Conservation (phyloP, 2,888 invertebrate species). For the Axea sp. region DNA sequence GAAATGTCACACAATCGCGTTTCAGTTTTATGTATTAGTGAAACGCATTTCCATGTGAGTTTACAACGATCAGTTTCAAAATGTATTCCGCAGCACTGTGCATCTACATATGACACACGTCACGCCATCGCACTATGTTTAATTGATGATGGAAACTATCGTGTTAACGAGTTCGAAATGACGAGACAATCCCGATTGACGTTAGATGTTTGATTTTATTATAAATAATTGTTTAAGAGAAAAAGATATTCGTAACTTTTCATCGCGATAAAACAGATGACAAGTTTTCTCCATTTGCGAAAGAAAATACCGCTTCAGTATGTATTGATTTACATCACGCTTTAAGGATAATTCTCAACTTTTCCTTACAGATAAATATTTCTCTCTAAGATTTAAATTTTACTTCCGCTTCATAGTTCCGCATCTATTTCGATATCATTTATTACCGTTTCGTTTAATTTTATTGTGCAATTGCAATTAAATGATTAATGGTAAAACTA, state of each 20-base stretch:
- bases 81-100: constrained; percentile 34
- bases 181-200: constrained; percentile 46
- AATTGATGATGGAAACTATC: constrained; percentile 40
- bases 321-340: too few species aligned
- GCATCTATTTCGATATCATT: too few species aligned
- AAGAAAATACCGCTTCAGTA: too few species aligned
- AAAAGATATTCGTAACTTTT: constrained; percentile 7
- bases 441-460: too few species aligned
- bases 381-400: too few species aligned
- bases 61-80: constrained; percentile 68
- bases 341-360: too few species aligned
- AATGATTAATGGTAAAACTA: too few species aligned
- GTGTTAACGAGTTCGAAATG: constrained; percentile 40
- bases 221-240: constrained; percentile 19
- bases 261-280: too few species aligned
- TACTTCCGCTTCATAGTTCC: too few species aligned
- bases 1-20: constrained; percentile 58
- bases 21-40: constrained; percentile 64
- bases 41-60: constrained; percentile 70
- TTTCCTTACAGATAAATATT: too few species aligned
- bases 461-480: too few species aligned
- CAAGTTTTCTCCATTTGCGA: too few species aligned
- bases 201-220: constrained; percentile 30
- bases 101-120: constrained; percentile 50
- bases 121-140: constrained; percentile 27